A percentile compares a stretch with the other conserved stretches of the same genome.
phyloP scores from a whole-genome alignment of 1,140 invertebrate species.

The Drosophila melanica region DNA sequence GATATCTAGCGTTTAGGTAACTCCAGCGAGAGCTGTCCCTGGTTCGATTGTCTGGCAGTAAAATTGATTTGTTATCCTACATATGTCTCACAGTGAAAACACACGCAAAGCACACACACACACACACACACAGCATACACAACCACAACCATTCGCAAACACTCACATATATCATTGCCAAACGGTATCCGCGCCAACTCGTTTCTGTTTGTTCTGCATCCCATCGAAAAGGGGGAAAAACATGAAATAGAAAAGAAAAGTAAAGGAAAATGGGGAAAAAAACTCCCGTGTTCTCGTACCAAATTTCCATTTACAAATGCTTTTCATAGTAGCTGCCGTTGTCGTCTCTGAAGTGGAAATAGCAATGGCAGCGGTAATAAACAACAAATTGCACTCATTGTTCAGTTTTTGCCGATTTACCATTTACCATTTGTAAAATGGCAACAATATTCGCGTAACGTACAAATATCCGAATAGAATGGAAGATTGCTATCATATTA shows the following conservation, averaged over 20 bases:
- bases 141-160: constrained; percentile 13
- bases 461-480: constrained; percentile 36
- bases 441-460: constrained; percentile 11
- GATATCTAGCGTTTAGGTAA: constrained; percentile 9
- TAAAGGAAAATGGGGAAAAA: background rate
- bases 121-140: constrained; percentile 13
- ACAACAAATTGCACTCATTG: constrained; percentile 72
- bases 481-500: constrained; percentile 1
- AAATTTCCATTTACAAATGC: constrained; percentile 13
- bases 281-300: background rate
- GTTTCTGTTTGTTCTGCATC: constrained; percentile 33
- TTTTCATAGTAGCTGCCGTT: background rate
- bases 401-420: constrained; percentile 21
- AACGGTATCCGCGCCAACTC: constrained; percentile 34
- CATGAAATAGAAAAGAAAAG: background rate
- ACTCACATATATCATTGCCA: constrained; percentile 39
- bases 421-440: constrained; percentile 46
- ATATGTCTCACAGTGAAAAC: constrained; percentile 62
- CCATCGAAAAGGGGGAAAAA: background rate
- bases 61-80: constrained; percentile 79
- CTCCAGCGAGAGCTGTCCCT: constrained; percentile 1
- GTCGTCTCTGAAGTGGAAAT: constrained; percentile 36
- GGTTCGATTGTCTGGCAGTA: constrained; percentile 49
- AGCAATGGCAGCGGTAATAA: constrained; percentile 57
- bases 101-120: constrained; percentile 22